Base-by-base conservation (phyloP, 2,888 invertebrate species). In the Conchocele bisecta region DNA sequence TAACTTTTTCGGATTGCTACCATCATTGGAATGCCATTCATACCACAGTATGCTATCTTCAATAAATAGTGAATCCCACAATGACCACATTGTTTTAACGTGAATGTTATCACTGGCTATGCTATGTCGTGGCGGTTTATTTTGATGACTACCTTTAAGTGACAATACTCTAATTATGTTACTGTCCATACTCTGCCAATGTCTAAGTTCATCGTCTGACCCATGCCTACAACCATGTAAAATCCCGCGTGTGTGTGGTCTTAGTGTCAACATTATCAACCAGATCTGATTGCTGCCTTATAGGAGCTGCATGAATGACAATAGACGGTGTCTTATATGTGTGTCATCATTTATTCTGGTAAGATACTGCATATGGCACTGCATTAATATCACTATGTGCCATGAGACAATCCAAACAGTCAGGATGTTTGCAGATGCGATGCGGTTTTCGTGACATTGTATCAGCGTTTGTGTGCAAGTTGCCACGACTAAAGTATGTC, bases 401-500 rank as follows among this genome's bases (percentile, higher is more conserved):
- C n/a, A 13, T 11, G 17, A 17, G 28, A 50, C 65, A 70, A 33
- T 57, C 63, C 15, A 50, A 35, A 59, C 64, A 65, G 37, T 65
- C 65, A 1, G 20, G 28, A 9, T 44, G 24, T 20, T 57, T 44
- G 37, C 70, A 71, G 20, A 29, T 39, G 15, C 65, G 57, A 29
- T 48, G 39, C 2, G 44, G 44, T 42, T 33, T 41, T 28, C 64
- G 24, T 11, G 67, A 67, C 15, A 73, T 46, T 20, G 42, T 37
- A 54, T 73, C 73, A 17, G 73, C 67, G 51, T 67, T 73, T 9
- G 24, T 41, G 51, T 66, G 71, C n/a, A 50, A 29, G 20, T 29
- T 20, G 11, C 71, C 66, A 26, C 39, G 58, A 9, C 70, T 71
- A 51, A 48, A 58, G 37, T n/a, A 63, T 58, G 29, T 28, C 26